phyloP scores from a whole-genome alignment of 1,140 invertebrate species.

The Cylas formicarius region DNA sequence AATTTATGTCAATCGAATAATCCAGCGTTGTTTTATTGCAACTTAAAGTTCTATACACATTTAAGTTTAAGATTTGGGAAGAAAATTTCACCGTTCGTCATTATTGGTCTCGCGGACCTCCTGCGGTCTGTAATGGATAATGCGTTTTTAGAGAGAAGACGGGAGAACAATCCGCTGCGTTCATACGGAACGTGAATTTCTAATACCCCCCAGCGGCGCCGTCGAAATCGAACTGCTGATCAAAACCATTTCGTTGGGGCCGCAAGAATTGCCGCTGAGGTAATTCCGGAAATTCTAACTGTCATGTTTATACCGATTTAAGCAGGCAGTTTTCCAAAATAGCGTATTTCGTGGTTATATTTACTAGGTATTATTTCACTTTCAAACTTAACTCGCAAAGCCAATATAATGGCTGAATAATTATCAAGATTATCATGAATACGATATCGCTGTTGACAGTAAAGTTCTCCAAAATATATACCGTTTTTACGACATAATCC shows the following conservation, averaged over 20 bases:
- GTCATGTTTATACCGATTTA: slow-evolving; percentile 7
- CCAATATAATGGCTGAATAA: not conserved
- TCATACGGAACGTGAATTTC: slow-evolving; percentile 1
- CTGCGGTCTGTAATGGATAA: too few species aligned
- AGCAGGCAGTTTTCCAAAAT: not conserved
- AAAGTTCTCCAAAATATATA: too few species aligned
- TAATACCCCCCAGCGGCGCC: slow-evolving; percentile 10
- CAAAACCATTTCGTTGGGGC: slow-evolving; percentile 10
- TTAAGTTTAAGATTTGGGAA: too few species aligned
- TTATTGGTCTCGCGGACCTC: too few species aligned
- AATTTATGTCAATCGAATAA: too few species aligned
- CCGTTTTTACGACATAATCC: too few species aligned
- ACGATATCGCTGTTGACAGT: not conserved
- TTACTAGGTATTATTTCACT: not conserved
- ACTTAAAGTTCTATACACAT: too few species aligned
- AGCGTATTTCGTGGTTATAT: not conserved
- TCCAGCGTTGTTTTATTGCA: too few species aligned
- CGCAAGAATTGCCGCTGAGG: slow-evolving; percentile 17
- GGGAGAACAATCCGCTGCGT: too few species aligned
- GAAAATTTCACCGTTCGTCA: too few species aligned
- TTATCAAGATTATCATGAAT: not conserved
- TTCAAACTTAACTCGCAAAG: too few species aligned
- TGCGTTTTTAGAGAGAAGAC: too few species aligned
- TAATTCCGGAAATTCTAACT: slow-evolving; percentile 15
- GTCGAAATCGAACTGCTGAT: slow-evolving; percentile 22